Evolutionary conservation across 2,888 invertebrate genomes (phyloP), one percentile per base, ranked within the genome.

Genomic region (Spodoptera exigua): DNA sequence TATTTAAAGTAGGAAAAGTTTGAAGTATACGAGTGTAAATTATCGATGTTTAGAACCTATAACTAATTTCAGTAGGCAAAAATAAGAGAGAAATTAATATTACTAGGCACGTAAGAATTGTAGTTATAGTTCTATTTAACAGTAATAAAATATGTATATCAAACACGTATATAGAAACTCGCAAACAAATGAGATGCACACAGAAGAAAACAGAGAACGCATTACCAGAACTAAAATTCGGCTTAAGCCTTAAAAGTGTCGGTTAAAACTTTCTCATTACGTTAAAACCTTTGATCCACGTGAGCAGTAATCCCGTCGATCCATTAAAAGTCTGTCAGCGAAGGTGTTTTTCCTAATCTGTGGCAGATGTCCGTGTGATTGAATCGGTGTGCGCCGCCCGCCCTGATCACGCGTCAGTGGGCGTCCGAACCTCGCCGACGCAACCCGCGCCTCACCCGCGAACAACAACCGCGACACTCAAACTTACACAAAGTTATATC

Each of bases 291-390:
- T 17, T 35, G 21, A 45, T 40, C 46, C 61, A 67, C 57, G 63
- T 67, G 63, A 58, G 66, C 56, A 67, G 54, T 76, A 79, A 78
- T 78, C 78, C 57, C 57, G 48, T 56, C 61, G 61, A 76, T 81
- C 84, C 81, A 86, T 85, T 84, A 85, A 78, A 83, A 78, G 65
- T 81, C 70, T 54, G 67, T 62, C 77, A 62, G 71, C 52, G 70
- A 78, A 83, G 80, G 81, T 84, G 83, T 86, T 86, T 81, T 83
- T 81, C 78, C 79, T 81, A 81, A 88, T 87, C 82, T 82, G 82
- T 82, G 84, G 71, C 76, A 82, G 80, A 80, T 82, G 84, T 74
- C 79, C 70, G 79, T 68, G 70, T 83, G 85, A 83, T 84, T 76
- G 81, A 81, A 77, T 72, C 64, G 62, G 78, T 49, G 70, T 75